These are phyloP conservation scores for Aegotheles bennettii DNA, from an alignment of 2,113 vertebrate genomes.

Conservation along the genomic window DNA sequence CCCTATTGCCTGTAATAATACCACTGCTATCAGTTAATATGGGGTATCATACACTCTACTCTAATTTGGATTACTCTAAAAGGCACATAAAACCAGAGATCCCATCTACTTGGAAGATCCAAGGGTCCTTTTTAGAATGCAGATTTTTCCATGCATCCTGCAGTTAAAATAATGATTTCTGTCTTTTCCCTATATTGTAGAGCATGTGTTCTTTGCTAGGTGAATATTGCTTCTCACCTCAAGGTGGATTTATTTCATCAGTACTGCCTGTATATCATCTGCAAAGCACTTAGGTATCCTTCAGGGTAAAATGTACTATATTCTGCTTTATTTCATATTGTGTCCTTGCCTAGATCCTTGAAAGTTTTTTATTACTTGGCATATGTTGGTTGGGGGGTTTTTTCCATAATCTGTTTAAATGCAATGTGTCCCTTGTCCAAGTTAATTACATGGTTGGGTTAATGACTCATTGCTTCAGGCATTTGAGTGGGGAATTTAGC, in stretches of 20 bases:
- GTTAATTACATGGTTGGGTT: slow-evolving; percentile 38
- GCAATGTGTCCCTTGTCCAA: slow-evolving; percentile 9
- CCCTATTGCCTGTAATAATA: neutral
- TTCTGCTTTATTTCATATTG: neutral
- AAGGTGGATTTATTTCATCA: neutral
- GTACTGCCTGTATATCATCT: neutral
- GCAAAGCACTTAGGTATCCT: neutral
- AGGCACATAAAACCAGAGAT: neutral
- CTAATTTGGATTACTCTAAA: neutral
- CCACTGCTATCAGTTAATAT: neutral
- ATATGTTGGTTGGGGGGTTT: neutral
- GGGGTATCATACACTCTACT: neutral
- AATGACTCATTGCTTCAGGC: slow-evolving; percentile 32
- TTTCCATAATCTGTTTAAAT: neutral
- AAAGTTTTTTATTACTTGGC: slow-evolving; percentile 27
- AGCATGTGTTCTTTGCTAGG: neutral
- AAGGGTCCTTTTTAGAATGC: neutral
- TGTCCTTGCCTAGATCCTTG: slow-evolving; percentile 21
- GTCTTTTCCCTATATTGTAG: neutral
- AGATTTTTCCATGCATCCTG: neutral
- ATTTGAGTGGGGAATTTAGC: neutral
- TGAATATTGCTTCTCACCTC: neutral
- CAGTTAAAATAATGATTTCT: neutral
- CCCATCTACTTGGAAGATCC: neutral
- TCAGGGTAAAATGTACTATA: neutral